These are phyloP conservation scores for Brachionus manjavacas DNA, from an alignment of 1,140 invertebrate species.

Conservation along the genomic window DNA sequence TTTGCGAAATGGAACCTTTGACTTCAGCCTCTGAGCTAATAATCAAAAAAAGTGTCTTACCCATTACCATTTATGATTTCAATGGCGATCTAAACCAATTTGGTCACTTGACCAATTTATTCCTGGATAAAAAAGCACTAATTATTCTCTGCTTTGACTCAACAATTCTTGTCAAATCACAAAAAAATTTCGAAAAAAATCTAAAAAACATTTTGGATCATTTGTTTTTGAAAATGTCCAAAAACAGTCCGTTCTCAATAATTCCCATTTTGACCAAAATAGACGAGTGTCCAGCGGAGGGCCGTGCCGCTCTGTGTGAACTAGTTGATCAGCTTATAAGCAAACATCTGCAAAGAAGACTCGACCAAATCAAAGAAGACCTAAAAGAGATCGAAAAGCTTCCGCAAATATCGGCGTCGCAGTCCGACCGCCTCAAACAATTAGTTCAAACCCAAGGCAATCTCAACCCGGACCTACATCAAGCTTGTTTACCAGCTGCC, in stretches of 20 bases:
- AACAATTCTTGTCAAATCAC: neutral
- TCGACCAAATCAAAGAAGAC: constrained; percentile 3
- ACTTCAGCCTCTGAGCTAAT: neutral
- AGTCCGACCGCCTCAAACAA: constrained; percentile 38
- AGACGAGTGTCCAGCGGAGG: neutral
- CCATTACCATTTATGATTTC: constrained; percentile 19
- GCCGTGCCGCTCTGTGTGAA: neutral
- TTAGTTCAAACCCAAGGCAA: constrained; percentile 41
- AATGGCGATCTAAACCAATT: constrained; percentile 24
- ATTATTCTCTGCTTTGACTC: neutral
- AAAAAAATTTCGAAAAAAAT: constrained; percentile 19
- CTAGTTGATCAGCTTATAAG: neutral
- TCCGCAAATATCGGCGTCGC: constrained; percentile 5
- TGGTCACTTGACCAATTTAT: neutral
- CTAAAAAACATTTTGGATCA: neutral
- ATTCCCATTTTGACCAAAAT: constrained; percentile 29
- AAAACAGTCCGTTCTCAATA: neutral
- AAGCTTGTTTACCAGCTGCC: neutral
- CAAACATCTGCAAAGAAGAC: neutral
- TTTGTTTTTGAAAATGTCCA: constrained; percentile 34
- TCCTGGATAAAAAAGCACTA: constrained; percentile 28
- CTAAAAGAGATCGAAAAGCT: constrained; percentile 15
- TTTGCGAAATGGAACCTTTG: neutral
- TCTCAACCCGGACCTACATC: neutral
- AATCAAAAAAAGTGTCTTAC: neutral